These are phyloP conservation scores for Artemia sp. DNA, from an alignment of 2,888 invertebrate genomes.

Conservation along the genomic window DNA sequence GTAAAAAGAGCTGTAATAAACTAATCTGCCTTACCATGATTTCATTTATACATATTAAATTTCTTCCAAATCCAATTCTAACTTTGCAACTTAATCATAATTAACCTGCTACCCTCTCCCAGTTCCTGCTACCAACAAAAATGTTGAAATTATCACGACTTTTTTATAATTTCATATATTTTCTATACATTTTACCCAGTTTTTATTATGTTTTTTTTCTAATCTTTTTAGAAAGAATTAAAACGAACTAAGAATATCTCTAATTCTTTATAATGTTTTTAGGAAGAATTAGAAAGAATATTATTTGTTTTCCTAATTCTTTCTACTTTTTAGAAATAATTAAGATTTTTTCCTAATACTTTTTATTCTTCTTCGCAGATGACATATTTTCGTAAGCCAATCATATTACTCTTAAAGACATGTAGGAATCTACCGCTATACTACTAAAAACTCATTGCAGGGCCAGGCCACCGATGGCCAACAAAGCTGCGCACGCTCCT, in stretches of 20 bases:
- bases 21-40: too few species aligned
- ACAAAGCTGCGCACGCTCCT: too few species aligned
- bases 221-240: not conserved
- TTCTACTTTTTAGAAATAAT: too few species aligned
- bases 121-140: not conserved
- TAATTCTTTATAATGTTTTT: not conserved
- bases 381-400: not conserved
- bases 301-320: not conserved
- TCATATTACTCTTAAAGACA: not conserved
- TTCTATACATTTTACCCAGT: not conserved
- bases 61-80: too few species aligned
- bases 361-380: too few species aligned
- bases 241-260: constrained; percentile 17
- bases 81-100: too few species aligned
- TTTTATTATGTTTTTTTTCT: not conserved
- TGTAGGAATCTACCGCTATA: not conserved
- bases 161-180: not conserved
- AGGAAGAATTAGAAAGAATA: constrained; percentile 11
- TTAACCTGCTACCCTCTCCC: too few species aligned
- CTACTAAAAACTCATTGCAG: not conserved
- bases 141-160: not conserved
- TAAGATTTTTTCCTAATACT: too few species aligned
- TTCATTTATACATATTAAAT: too few species aligned
- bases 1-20: too few species aligned
- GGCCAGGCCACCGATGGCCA: too few species aligned